Base-by-base conservation (phyloP, 1,140 invertebrate species). In the fruit fly (Drosophila melanogaster) region DNA sequence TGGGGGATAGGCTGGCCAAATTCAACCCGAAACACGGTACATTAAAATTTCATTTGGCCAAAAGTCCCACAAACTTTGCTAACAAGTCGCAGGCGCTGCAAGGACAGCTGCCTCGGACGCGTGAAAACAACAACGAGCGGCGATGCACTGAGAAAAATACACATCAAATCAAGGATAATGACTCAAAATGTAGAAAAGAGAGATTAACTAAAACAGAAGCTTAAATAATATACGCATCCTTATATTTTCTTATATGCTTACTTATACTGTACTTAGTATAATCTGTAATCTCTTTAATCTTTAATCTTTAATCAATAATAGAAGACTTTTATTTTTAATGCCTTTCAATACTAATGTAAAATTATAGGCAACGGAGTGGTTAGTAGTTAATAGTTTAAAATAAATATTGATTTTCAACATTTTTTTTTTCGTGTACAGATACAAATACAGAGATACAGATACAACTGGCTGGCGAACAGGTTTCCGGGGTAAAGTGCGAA, bases 1-100 rank as follows among this genome's bases (percentile, higher is more conserved):
- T 14, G n/a, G 19, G 41, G 30, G 19, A 51, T 65, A 75, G 72
- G 71, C 72, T 30, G 71, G 46, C 71, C 71, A 30, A 30, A 30
- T 30, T 30, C 30, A 75, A 51, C 71, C 72, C 72, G 46, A 76
- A 76, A 67, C 72, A 76, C 35, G 73, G 37, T 66, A 76, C 72
- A 76, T 76, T 76, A 76, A 76, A 76, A 54, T 76, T 76, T 76
- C 71, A 76, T 76, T 76, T 76, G 72, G 71, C 73, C 71, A 66
- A 66, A 76, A 76, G 72, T 76, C 71, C 53, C 73, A 75, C 71
- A 58, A 76, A 76, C 61, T 76, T 76, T 58, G 72, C 40, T 66
- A 76, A 76, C 72, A 76, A 75, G 53, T 75, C 72, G 59, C 72
- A 58, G 71, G 33, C 69, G 70, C 58, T 50, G 47, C 70, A 53